A percentile compares a stretch with the other conserved stretches of the same genome.
These are phyloP conservation scores for Leptopterna dolabrata DNA, from an alignment of 2,888 invertebrate species.

Conservation along the genomic window DNA sequence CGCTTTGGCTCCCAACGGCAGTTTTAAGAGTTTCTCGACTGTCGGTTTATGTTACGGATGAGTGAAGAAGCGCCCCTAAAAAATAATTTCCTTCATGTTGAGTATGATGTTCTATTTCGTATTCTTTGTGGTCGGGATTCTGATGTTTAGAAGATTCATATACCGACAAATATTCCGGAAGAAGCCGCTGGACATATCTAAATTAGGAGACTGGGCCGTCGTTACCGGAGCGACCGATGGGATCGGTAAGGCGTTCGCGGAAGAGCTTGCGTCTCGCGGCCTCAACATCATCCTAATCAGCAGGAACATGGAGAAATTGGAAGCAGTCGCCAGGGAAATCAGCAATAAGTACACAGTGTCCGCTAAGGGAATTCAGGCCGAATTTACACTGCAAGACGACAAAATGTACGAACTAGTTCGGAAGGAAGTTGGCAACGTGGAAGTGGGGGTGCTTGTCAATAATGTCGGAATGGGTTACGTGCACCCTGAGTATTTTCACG, in stretches of 20 bases:
- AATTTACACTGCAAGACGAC: slow-evolving; percentile 15
- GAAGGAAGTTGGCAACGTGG: neutral
- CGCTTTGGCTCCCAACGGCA: too few relatives aligned
- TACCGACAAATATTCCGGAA: neutral
- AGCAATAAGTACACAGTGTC: neutral
- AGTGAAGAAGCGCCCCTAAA: too few relatives aligned
- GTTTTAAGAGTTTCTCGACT: too few relatives aligned
- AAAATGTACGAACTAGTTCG: slow-evolving; percentile 10
- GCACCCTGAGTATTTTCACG: slow-evolving; percentile 36
- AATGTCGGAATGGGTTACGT: slow-evolving; percentile 29
- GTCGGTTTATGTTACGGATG: too few relatives aligned
- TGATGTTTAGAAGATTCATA: neutral
- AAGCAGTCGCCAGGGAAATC: slow-evolving; percentile 18
- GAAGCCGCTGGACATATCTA: neutral
- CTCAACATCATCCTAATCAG: slow-evolving; percentile 36
- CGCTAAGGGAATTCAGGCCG: slow-evolving; percentile 16
- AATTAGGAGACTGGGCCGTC: slow-evolving; percentile 40
- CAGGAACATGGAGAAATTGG: slow-evolving; percentile 29
- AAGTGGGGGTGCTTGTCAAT: slow-evolving; percentile 32
- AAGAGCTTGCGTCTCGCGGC: slow-evolving; percentile 15
- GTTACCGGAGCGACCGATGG: slow-evolving; percentile 49
- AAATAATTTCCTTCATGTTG: too few relatives aligned
- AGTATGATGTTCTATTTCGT: neutral
- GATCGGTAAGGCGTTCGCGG: slow-evolving; percentile 39
- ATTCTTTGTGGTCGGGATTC: neutral